phyloP scores from a whole-genome alignment of 2,113 vertebrate species.

The Aptenodytes forsteri region DNA sequence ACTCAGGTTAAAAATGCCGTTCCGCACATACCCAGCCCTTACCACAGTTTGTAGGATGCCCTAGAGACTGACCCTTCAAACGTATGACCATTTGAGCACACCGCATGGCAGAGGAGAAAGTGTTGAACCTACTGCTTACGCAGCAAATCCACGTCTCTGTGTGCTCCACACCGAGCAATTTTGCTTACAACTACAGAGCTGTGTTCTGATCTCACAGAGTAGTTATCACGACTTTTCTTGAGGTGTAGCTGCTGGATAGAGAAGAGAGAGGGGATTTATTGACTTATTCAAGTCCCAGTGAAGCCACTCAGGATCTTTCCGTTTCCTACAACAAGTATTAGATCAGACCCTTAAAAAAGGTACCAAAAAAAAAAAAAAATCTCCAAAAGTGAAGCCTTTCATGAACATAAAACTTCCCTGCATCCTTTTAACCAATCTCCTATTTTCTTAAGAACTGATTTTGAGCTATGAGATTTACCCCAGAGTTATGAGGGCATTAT shows the following conservation, averaged over 20 bases:
- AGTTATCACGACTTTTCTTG: neutral
- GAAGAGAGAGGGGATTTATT: neutral
- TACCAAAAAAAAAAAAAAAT: neutral
- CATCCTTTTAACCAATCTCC: neutral
- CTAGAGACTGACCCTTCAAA: neutral
- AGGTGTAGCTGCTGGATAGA: neutral
- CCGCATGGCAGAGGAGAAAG: neutral
- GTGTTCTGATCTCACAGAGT: neutral
- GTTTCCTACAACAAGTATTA: neutral
- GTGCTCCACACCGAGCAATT: neutral
- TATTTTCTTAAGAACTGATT: neutral
- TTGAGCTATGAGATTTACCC: neutral
- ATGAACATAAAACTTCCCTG: neutral
- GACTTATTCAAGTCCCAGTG: neutral
- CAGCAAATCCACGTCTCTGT: neutral
- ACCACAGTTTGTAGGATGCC: neutral
- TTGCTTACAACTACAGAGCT: neutral
- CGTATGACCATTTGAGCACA: neutral
- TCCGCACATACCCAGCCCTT: neutral
- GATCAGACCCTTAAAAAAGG: neutral
- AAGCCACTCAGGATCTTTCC: neutral
- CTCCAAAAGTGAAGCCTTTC: neutral
- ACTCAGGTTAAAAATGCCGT: neutral
- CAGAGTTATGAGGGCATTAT: neutral
- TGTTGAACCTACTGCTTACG: neutral